Conservation (phyloP, 2,888 invertebrate species). For the Steinernema scapterisci region DNA sequence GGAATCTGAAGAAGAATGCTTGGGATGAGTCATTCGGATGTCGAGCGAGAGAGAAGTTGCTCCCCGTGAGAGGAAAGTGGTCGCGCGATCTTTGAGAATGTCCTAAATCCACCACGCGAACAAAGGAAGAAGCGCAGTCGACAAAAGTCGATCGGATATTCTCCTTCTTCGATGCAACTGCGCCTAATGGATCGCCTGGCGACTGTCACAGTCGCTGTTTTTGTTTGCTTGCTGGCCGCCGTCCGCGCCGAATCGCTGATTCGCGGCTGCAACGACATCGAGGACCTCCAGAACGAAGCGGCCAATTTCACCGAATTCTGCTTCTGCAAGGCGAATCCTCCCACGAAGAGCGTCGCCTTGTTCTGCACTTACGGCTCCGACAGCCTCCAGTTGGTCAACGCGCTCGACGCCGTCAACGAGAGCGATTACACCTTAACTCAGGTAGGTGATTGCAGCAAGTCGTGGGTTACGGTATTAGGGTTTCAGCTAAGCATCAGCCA, state of each 20-base stretch:
- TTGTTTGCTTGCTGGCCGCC: background rate
- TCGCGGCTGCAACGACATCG: slow-evolving; percentile 60
- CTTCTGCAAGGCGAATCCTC: background rate
- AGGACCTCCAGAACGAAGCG: slow-evolving; percentile 46
- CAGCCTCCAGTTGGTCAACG: slow-evolving; percentile 51
- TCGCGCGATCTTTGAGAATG: slow-evolving; percentile 3
- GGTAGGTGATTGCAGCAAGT: slow-evolving; percentile 41
- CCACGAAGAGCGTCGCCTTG: slow-evolving; percentile 23
- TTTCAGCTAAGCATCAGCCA: slow-evolving; percentile 54
- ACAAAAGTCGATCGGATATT: background rate
- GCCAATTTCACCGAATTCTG: slow-evolving; percentile 13
- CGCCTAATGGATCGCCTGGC: slow-evolving; percentile 28
- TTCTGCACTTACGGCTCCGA: slow-evolving; percentile 60
- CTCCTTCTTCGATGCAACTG: slow-evolving; percentile 10
- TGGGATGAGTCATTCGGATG: no score
- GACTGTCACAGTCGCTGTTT: background rate
- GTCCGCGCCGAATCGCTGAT: slow-evolving; percentile 36
- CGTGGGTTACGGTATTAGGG: background rate
- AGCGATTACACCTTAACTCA: slow-evolving; percentile 50
- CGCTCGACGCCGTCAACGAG: slow-evolving; percentile 50
- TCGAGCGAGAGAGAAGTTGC: slow-evolving; percentile 14
- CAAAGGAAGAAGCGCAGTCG: background rate
- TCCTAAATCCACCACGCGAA: slow-evolving; percentile 12
- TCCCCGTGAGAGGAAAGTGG: background rate
- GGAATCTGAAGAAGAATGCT: no score